Evolutionary conservation across 2,888 invertebrate genomes (phyloP), one percentile per base, ranked within the genome.

Genomic region (Rambutsinella grinnellia): DNA sequence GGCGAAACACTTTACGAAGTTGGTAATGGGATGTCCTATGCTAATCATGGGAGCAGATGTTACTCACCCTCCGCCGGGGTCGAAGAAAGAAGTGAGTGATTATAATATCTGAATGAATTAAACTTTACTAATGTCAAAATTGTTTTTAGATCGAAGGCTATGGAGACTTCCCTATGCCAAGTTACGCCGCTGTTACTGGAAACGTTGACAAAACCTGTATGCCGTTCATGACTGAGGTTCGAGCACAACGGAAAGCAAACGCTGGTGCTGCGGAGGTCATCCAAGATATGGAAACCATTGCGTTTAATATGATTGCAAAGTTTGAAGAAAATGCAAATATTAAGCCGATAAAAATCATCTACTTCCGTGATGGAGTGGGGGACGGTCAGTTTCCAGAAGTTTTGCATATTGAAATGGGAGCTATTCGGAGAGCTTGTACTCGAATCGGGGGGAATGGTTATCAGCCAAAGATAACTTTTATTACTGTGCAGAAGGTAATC

Each of bases 381-480:
- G 86, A 86, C 72, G 85, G 86, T 3, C 86, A 87, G 78, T 87
- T 86, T 81, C 62, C 56, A 2, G 78, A 81, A 51, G 81, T 76
- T 62, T 19, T 83, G 3, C 68, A 75, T 2, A 44, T 58, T 6
- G 85, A 85, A 57, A 76, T 85, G 74, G 56, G 24, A 13, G 84
- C 84, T 27, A 81, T 85, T 1, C 82, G 88, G 85, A 87, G 88
- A 76, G 90, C 90, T 1, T 90, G 90, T 82, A 24, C 87, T 87
- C 85, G 24, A 3, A 15, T 72, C 27, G 85, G 89, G 53, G 88
- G 88, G 80, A 83, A 86, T 1, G 88, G 87, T 46, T 90, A 90
- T 27, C 88, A 89, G 83, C 90, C 90, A 3, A 89, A 89, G 17
- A 89, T 90, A 65, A 90, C 90, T 10, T 90, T 90, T 85, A 88